Conservation (phyloP, 2,888 invertebrate genomes). For the Sepioteuthis lessoniana region DNA sequence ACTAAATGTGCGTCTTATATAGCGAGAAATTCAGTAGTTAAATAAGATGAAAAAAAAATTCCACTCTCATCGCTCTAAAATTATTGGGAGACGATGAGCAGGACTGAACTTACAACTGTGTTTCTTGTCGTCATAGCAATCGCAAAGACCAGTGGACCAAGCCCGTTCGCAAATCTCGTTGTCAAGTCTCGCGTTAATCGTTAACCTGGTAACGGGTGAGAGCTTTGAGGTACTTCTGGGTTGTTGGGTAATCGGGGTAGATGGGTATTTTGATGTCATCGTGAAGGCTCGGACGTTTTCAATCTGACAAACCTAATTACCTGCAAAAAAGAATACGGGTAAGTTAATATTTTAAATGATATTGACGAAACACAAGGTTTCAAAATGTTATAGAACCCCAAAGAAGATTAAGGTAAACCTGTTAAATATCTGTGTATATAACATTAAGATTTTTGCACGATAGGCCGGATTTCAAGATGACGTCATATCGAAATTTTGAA, state of each 20-base stretch:
- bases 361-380: no score
- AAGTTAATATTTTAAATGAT: no score
- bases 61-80: no score
- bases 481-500: no score
- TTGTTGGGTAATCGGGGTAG: conserved; percentile 57
- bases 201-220: conserved; percentile 55
- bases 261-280: conserved; percentile 52
- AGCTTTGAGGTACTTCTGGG: conserved; percentile 54
- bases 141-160: conserved; percentile 62
- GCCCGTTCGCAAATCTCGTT: conserved; percentile 67
- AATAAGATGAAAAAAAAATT: no score
- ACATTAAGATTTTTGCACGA: no score
- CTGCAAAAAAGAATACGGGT: not conserved
- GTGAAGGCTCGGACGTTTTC: not conserved
- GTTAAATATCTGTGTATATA: no score
- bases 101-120: conserved; percentile 58
- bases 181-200: conserved; percentile 60
- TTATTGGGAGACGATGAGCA: not conserved
- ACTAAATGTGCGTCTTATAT: no score
- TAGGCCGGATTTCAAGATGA: no score
- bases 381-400: no score
- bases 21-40: no score
- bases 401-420: no score
- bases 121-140: conserved; percentile 56
- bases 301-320: not conserved